Evolutionary conservation across 2,888 invertebrate species (phyloP).

Genomic region (Microctonus brassicae): DNA sequence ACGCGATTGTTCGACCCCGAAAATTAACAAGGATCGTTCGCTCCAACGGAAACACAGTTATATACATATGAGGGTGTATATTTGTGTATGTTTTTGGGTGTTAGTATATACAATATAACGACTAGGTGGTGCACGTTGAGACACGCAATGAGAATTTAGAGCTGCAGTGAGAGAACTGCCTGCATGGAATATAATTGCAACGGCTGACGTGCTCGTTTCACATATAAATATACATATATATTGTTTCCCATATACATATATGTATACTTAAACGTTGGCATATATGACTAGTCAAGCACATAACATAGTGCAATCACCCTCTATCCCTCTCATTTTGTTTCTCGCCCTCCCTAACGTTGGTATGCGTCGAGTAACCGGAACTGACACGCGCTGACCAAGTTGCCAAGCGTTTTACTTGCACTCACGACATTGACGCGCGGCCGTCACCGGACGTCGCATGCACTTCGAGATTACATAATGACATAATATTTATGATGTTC

Average conservation of each 20-base stretch:
- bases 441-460: conserved; percentile 57
- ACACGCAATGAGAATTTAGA: not conserved
- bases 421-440: conserved; percentile 33
- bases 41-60: not conserved
- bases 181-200: not conserved
- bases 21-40: not conserved
- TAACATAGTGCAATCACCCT: conserved; percentile 7
- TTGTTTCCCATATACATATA: not conserved
- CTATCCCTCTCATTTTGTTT: not conserved
- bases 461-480: conserved; percentile 67
- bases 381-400: conserved; percentile 34
- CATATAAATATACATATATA: not conserved
- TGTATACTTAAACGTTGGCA: too few species aligned
- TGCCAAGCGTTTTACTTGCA: conserved; percentile 32
- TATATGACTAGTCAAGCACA: conserved; percentile 9
- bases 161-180: not conserved
- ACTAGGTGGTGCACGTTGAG: not conserved
- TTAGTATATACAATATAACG: not conserved
- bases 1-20: not conserved
- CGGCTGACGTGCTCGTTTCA: not conserved
- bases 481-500: conserved; percentile 68
- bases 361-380: conserved; percentile 32
- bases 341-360: conserved; percentile 4
- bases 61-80: too few species aligned
- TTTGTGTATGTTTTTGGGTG: not conserved